These are phyloP conservation scores for Hoplias malabaricus DNA, from an alignment of 2,113 vertebrate species.

Conservation along the genomic window DNA sequence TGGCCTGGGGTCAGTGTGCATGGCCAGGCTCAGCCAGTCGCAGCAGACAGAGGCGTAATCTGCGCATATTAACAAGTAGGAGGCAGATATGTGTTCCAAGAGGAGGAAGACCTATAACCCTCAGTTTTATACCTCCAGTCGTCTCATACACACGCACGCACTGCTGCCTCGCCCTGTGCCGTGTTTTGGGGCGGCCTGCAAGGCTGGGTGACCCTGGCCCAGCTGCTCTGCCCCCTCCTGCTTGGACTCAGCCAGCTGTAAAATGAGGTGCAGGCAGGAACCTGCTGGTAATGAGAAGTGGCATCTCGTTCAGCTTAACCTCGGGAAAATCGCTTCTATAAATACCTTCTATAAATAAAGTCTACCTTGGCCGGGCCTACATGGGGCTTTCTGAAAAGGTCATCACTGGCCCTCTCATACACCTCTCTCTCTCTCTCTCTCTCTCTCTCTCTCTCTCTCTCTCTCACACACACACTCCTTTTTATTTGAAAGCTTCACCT, in stretches of 20 bases:
- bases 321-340: conserved; percentile 80
- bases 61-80: conserved; percentile 19
- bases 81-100: conserved; percentile 12
- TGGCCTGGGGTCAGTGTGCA: conserved; percentile 35
- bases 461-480: neutral
- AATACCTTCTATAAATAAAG: conserved; percentile 82
- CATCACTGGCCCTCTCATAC: conserved; percentile 59
- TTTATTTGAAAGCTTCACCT: conserved; percentile 47
- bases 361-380: conserved; percentile 66
- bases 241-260: conserved; percentile 74
- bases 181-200: conserved; percentile 66
- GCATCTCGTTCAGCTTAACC: conserved; percentile 77
- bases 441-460: conserved; percentile 20
- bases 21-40: conserved; percentile 22
- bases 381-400: conserved; percentile 72
- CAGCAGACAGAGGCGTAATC: conserved; percentile 9
- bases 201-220: conserved; percentile 75
- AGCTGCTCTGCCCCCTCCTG: conserved; percentile 62
- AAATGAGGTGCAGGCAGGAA: conserved; percentile 76
- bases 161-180: conserved; percentile 48
- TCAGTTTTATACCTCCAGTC: conserved; percentile 29
- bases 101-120: conserved; percentile 22
- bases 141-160: conserved; percentile 1
- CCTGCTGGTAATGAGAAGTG: conserved; percentile 78
- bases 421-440: conserved; percentile 44